Base-by-base conservation (phyloP, 2,888 invertebrate genomes). In the Microplitis manilae region DNA sequence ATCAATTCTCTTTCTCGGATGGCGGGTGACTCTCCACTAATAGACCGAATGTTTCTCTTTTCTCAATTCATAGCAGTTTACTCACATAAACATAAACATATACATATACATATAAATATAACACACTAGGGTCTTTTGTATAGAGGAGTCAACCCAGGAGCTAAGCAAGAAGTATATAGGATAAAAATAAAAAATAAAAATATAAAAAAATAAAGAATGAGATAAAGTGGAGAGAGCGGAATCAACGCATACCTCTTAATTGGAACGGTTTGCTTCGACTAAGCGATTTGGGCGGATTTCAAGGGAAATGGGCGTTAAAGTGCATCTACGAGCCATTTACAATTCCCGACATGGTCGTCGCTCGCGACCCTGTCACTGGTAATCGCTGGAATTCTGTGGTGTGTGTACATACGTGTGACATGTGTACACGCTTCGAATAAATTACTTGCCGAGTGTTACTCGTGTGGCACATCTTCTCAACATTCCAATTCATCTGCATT, bases 161-260 rank as follows among this genome's bases (percentile, higher is more conserved):
- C 75, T 59, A 77, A 79, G 71, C 76, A 79, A 75, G 77, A 75
- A 75, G 65, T 74, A 65, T 59, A 64, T 62, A 13, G 13, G 50
- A 50, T 50, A 8, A 50, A 50, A 40, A 38, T 60, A 64, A 74
- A 74, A 77, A 68, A 73, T 76, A 67, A 60, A 75, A 68, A 77
- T 76, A 77, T 78, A 78, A 74, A 68, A 15, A 68, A 69, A 61
- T 60, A 78, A 70, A 77, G 73, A 70, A 72, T 61, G 15, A 20
- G 73, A 15, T 20, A 62, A 70, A 75, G 65, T 60, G 67, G 59
- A 30, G 39, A 69, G 68, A 84, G 87, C 86, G 85, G 85, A 84
- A 84, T 82, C 84, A 30, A 86, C 86, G 89, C 90, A 90, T 90
- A 89, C 89, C 89, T 89, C 90, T 90, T 90, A 90, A 90, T 90